Conservation (phyloP, 2,888 invertebrate genomes). For the Xestia xanthographa region DNA sequence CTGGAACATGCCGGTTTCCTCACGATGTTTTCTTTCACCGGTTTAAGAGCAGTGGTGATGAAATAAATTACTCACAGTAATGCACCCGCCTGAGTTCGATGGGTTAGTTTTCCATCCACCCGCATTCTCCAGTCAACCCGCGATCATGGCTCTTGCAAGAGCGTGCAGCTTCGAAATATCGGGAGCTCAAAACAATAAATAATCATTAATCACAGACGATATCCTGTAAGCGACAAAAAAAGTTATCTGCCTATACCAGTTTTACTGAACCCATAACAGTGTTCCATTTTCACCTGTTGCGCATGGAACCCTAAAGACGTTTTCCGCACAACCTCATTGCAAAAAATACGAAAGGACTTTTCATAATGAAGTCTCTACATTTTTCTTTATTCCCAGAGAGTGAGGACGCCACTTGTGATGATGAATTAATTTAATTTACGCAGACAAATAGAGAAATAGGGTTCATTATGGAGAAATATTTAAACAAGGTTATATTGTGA, state of each 20-base stretch:
- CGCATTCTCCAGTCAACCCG: too few species aligned
- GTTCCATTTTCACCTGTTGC: not conserved
- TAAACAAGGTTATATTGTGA: conserved; percentile 19
- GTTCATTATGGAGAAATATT: conserved; percentile 39
- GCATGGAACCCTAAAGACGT: not conserved
- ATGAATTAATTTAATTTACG: conserved; percentile 55
- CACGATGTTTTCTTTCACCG: too few species aligned
- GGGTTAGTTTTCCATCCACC: too few species aligned
- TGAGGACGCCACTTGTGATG: conserved; percentile 18
- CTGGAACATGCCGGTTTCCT: too few species aligned
- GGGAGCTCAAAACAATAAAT: too few species aligned
- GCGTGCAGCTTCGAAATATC: too few species aligned
- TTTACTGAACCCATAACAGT: not conserved
- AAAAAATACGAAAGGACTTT: conserved; percentile 14
- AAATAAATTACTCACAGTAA: too few species aligned
- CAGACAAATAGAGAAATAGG: conserved; percentile 49
- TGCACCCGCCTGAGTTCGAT: too few species aligned
- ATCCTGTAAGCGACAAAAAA: too few species aligned
- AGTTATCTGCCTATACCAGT: not conserved
- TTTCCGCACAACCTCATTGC: not conserved
- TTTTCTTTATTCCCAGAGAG: conserved; percentile 18
- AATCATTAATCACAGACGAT: too few species aligned
- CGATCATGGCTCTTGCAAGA: too few species aligned
- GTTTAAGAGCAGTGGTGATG: too few species aligned
- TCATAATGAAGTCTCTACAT: conserved; percentile 41